phyloP scores from a whole-genome alignment of 2,113 vertebrate genomes.

The Melospiza georgiana region DNA sequence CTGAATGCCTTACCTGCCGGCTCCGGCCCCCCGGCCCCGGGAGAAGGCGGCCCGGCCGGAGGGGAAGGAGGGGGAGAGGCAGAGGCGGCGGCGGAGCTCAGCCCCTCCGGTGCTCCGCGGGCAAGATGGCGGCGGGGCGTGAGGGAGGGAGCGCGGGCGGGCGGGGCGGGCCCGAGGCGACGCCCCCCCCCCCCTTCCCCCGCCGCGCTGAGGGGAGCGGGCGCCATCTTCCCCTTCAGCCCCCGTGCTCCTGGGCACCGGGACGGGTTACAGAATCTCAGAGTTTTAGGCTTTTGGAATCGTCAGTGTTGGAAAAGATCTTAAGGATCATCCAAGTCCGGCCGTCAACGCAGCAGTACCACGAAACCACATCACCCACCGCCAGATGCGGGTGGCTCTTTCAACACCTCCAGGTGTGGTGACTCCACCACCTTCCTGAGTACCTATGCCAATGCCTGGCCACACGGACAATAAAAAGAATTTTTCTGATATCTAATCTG shows the following conservation, averaged over 20 bases:
- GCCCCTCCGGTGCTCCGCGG: constrained; percentile 28
- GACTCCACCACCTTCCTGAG: background rate
- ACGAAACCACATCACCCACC: background rate
- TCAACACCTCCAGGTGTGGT: no score
- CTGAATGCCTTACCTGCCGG: constrained; percentile 50
- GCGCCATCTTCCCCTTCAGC: background rate
- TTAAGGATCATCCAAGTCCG: background rate
- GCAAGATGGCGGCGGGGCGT: constrained; percentile 71
- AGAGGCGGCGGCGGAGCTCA: constrained; percentile 35
- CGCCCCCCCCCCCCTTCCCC: background rate
- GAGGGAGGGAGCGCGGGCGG: background rate
- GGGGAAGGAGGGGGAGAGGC: background rate
- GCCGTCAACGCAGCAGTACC: background rate
- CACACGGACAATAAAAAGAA: background rate
- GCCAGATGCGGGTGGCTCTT: background rate
- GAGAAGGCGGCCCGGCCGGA: constrained; percentile 22
- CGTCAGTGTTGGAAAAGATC: no score
- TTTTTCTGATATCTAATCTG: background rate
- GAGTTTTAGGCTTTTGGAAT: fast-evolving
- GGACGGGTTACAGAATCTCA: fast-evolving
- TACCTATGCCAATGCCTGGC: background rate
- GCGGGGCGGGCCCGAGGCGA: background rate
- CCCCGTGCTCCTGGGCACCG: fast-evolving
- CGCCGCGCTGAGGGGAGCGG: background rate
- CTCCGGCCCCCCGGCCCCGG: constrained; percentile 3